phyloP scores from a whole-genome alignment of 2,797 vertebrate species.

The Echeneis naucrates region DNA sequence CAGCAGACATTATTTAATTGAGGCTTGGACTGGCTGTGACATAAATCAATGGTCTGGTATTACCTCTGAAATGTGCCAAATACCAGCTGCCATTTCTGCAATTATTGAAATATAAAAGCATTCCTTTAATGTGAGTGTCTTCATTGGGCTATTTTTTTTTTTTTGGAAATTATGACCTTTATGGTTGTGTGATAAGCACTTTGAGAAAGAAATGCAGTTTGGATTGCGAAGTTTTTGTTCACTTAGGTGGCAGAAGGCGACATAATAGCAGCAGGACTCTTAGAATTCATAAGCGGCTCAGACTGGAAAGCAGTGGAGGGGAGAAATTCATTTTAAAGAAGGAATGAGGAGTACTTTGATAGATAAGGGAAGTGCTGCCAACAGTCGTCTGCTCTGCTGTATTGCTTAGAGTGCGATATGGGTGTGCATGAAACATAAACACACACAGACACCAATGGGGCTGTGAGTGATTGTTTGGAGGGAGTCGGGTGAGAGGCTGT shows the following conservation, averaged over 20 bases:
- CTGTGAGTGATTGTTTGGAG: constrained; percentile 39
- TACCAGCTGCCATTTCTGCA: constrained; percentile 27
- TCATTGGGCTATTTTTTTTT: constrained; percentile 18
- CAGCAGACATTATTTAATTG: constrained; percentile 47
- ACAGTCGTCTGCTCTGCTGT: constrained; percentile 65
- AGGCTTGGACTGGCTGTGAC: constrained; percentile 33
- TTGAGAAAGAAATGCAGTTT: constrained; percentile 25
- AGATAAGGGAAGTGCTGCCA: constrained; percentile 74
- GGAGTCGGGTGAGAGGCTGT: constrained; percentile 42
- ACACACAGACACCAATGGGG: constrained; percentile 53
- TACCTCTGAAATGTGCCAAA: constrained; percentile 26
- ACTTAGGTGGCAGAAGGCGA: constrained; percentile 28
- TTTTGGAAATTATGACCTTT: constrained; percentile 16
- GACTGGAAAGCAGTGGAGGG: constrained; percentile 66
- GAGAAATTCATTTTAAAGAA: constrained; percentile 74
- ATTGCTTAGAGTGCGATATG: constrained; percentile 55
- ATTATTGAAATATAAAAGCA: constrained; percentile 9
- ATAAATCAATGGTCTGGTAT: constrained; percentile 41
- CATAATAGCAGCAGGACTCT: constrained; percentile 59
- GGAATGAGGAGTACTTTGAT: constrained; percentile 68
- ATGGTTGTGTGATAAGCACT: constrained; percentile 6
- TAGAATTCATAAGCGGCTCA: constrained; percentile 62
- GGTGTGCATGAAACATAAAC: constrained; percentile 61
- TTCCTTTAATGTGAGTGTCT: constrained; percentile 12
- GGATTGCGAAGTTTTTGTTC: constrained; percentile 41